phyloP scores from a whole-genome alignment of 2,888 invertebrate species.

The Drosophila siamana region DNA sequence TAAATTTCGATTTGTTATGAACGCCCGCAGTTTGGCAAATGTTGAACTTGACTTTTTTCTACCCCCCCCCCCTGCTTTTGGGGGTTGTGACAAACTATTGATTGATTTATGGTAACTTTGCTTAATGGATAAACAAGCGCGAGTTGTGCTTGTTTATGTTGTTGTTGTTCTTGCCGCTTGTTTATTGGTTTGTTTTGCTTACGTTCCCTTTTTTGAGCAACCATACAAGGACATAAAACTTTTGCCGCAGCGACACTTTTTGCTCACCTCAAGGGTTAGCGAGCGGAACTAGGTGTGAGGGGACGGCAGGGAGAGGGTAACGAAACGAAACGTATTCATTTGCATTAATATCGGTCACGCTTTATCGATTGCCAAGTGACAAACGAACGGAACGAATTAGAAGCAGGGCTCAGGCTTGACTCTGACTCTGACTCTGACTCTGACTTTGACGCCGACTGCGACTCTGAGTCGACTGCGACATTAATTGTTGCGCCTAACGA shows the following conservation, averaged over 20 bases:
- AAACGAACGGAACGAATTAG: conserved; percentile 17
- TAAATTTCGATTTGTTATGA: conserved; percentile 17
- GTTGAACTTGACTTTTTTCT: conserved; percentile 17
- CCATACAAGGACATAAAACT: conserved; percentile 37
- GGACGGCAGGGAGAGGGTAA: too few relatives aligned
- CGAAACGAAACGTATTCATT: conserved; percentile 34
- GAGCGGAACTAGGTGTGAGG: too few relatives aligned
- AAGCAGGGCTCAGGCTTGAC: conserved; percentile 9
- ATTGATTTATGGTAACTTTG: conserved; percentile 69
- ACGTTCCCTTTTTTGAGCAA: neutral
- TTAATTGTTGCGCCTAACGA: conserved; percentile 78
- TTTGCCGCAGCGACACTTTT: conserved; percentile 18
- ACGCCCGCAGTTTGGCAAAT: conserved; percentile 42
- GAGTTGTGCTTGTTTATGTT: conserved; percentile 30
- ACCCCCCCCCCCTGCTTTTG: neutral
- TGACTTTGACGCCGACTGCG: neutral
- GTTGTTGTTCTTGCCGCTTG: conserved; percentile 18
- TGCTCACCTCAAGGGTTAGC: neutral
- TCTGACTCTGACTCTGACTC: neutral
- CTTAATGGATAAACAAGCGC: conserved; percentile 55
- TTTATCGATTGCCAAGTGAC: conserved; percentile 67
- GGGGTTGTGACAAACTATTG: conserved; percentile 42
- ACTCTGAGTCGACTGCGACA: conserved; percentile 17
- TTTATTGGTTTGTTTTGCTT: conserved; percentile 36
- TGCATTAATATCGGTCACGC: conserved; percentile 74